These are phyloP conservation scores for Lasioglossum marginatum DNA, from an alignment of 2,888 invertebrate species.

Conservation along the genomic window DNA sequence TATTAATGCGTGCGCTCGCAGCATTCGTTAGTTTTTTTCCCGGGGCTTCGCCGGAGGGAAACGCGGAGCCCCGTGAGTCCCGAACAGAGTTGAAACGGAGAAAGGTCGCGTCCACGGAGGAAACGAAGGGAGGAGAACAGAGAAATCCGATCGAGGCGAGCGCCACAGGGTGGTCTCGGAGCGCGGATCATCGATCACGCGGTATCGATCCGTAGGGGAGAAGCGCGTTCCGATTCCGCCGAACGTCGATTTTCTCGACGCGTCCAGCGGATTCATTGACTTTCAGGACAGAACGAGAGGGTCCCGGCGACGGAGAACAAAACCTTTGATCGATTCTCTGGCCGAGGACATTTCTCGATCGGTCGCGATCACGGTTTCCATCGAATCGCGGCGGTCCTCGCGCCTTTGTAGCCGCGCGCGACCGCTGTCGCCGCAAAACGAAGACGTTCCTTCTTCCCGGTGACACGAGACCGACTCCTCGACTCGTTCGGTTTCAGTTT, in stretches of 20 bases:
- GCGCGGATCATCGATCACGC: conserved; percentile 51
- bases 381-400: conserved; percentile 25
- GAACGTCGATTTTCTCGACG: background rate
- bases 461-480: conserved; percentile 2
- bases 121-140: background rate
- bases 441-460: conserved; percentile 34
- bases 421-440: conserved; percentile 32
- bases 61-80: conserved; percentile 23
- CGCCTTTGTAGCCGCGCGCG: conserved; percentile 11
- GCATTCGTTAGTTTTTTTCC: conserved; percentile 63
- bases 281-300: background rate
- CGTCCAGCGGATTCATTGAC: background rate
- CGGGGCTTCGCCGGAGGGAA: conserved; percentile 35
- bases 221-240: background rate
- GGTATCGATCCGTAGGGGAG: background rate
- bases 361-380: conserved; percentile 19
- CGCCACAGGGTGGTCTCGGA: conserved; percentile 65
- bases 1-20: conserved; percentile 74
- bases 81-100: conserved; percentile 14
- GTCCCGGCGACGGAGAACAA: background rate
- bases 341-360: conserved; percentile 20
- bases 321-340: conserved; percentile 46
- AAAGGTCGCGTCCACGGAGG: background rate
- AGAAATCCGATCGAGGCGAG: conserved; percentile 41
- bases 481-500: conserved; percentile 33